Conservation (phyloP, 2,888 invertebrate species). For the Copidosoma aretas region DNA sequence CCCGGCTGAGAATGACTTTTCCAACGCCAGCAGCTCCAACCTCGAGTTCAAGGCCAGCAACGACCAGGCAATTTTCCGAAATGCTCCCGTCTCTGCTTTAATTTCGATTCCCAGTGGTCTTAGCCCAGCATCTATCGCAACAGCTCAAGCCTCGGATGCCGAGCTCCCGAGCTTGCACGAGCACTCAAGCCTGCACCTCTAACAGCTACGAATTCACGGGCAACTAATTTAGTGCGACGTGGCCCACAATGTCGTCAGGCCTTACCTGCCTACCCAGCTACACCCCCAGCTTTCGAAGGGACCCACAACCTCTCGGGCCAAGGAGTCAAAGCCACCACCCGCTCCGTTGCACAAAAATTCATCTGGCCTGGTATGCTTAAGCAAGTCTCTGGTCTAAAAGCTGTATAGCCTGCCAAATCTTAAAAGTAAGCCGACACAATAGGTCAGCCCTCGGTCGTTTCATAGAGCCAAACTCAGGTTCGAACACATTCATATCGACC, state of each 20-base stretch:
- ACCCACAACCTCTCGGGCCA: neutral
- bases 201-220: neutral
- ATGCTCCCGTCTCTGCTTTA: too few relatives aligned
- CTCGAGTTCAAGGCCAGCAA: too few relatives aligned
- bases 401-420: constrained; percentile 21
- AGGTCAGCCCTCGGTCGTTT: constrained; percentile 23
- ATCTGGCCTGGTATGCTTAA: constrained; percentile 37
- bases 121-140: neutral
- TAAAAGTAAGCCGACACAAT: constrained; percentile 45
- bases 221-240: neutral
- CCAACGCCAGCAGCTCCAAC: too few relatives aligned
- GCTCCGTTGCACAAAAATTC: neutral
- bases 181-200: neutral
- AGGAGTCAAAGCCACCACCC: neutral
- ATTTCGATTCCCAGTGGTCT: neutral
- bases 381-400: constrained; percentile 9
- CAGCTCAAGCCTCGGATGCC: neutral
- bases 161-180: neutral
- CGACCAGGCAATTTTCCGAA: too few relatives aligned
- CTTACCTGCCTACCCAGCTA: neutral
- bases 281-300: neutral
- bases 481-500: constrained; percentile 55
- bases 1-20: too few relatives aligned
- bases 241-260: neutral
- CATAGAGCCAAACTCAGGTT: constrained; percentile 46